A percentile compares a stretch with the other conserved stretches of the same genome.
These are phyloP conservation scores for Pseudanteris insignis DNA, from an alignment of 2,888 invertebrate genomes.

Conservation along the genomic window DNA sequence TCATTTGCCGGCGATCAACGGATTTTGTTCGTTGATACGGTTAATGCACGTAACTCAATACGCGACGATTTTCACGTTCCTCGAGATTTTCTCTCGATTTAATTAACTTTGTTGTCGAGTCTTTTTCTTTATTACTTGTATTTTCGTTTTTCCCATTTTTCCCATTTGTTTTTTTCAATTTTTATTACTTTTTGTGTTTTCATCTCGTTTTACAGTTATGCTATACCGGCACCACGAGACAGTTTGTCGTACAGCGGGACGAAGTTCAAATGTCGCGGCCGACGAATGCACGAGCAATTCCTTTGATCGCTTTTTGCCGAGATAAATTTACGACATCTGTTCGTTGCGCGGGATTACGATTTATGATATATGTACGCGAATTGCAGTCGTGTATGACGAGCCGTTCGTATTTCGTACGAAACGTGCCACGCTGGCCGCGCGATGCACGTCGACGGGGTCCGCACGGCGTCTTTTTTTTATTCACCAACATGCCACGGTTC, in stretches of 20 bases:
- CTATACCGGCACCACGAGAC: constrained; percentile 21
- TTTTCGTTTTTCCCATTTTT: too few relatives aligned
- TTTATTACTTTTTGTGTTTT: too few relatives aligned
- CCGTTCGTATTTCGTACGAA: too few relatives aligned
- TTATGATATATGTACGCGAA: constrained; percentile 14
- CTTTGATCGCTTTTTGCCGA: constrained; percentile 21
- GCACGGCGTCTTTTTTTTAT: too few relatives aligned
- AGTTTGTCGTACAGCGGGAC: constrained; percentile 27
- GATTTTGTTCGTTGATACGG: constrained; percentile 21
- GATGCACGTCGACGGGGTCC: too few relatives aligned
- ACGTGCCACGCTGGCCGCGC: too few relatives aligned
- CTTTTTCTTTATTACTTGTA: too few relatives aligned
- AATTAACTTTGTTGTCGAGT: too few relatives aligned
- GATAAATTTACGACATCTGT: constrained; percentile 20
- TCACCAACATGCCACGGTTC: too few relatives aligned
- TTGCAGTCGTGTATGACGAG: too few relatives aligned
- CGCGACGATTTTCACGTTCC: constrained; percentile 5
- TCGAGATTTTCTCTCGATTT: too few relatives aligned
- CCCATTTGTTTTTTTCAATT: too few relatives aligned
- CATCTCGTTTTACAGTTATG: constrained; percentile 37
- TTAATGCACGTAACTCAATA: constrained; percentile 24
- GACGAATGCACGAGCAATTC: constrained; percentile 30
- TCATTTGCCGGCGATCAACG: constrained; percentile 31
- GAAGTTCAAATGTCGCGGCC: constrained; percentile 29
- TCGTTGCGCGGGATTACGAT: constrained; percentile 6